Conservation (phyloP, 1,140 invertebrate species). For the Teleogryllus occipitalis region DNA sequence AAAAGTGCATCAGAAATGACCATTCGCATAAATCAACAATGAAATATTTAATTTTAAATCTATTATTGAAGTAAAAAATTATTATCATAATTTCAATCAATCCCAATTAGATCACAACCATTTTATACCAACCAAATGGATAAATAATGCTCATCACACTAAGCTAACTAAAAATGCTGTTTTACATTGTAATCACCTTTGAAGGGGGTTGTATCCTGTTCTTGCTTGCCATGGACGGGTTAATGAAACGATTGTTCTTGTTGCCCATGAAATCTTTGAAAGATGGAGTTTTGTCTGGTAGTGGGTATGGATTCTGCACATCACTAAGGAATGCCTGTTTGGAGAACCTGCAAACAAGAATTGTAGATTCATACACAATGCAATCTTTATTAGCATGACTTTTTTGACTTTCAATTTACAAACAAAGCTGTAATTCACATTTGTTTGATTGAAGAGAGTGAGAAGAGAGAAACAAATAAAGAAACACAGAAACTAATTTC, state of each 20-base stretch:
- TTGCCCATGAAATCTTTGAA: slow-evolving; percentile 96
- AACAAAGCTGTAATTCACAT: not conserved
- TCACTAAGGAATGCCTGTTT: slow-evolving; percentile 96
- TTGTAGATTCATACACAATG: not conserved
- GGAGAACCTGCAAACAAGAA: slow-evolving; percentile 58
- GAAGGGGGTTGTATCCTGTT: slow-evolving; percentile 86
- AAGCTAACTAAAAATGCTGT: not conserved
- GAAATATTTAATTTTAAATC: too few relatives aligned
- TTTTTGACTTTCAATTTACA: not conserved
- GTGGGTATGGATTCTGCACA: slow-evolving; percentile 89
- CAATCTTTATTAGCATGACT: not conserved
- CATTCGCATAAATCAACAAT: too few relatives aligned
- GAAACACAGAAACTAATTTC: too few relatives aligned
- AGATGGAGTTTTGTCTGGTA: slow-evolving; percentile 90
- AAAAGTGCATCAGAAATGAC: too few relatives aligned
- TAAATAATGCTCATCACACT: not conserved
- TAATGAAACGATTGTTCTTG: slow-evolving; percentile 90
- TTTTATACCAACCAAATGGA: too few relatives aligned
- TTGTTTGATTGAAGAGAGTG: not conserved
- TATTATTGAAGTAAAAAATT: too few relatives aligned
- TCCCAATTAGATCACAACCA: too few relatives aligned
- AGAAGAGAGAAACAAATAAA: not conserved
- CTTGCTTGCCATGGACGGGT: slow-evolving; percentile 79
- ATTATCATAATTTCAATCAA: too few relatives aligned
- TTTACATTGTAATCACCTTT: slow-evolving; percentile 44